Evolutionary conservation across 2,113 vertebrate genomes (phyloP), one percentile per base, ranked within the genome.

Genomic region (Bothrops jararaca): DNA sequence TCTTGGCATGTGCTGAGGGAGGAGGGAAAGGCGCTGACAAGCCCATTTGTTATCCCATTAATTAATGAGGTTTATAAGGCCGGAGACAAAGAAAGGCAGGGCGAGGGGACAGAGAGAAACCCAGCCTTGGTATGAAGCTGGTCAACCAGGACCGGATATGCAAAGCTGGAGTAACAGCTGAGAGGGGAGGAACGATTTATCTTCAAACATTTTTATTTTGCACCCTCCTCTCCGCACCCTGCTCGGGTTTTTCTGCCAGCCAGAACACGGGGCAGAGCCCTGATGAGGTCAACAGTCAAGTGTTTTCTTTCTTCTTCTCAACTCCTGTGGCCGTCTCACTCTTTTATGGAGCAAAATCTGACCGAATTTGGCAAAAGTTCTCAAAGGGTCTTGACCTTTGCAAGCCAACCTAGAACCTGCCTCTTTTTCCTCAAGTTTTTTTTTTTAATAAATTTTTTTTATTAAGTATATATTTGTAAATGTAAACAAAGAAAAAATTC

Each of bases 291-390:
- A 95, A 89, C 57, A 93, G 64, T 94, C 92, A 93, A 94, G 60
- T 53, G 0, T 69, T 86, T 48, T 13, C 74, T 34, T 90, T 57
- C 91, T 89, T 89, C 5, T 0, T 93, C 91, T 11, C 91, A 86
- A 34, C 85, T 11, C 0, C 23, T 3, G 54, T 2, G 1, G 0
- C n/a, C 90, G 91, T 50, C 54, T 89, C 85, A 12, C 24, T 11
- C 10, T 50, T 50, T 15, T 0, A 15, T 64, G 42, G 0, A 1
- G 95, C 60, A 89, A 18, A 95, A 95, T 92, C 34, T 93, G 95
- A 95, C 95, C 95, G 95, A 90, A 97, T 96, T 96, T 92, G 96
- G 95, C 26, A 34, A 93, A 91, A 95, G 85, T 91, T 4, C 93
- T 92, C 48, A 8, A 93, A 91, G 26, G 88, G 34, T 92, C 45